These are phyloP conservation scores for Chaenocephalus aceratus DNA, from an alignment of 2,113 vertebrate genomes.

Conservation along the genomic window DNA sequence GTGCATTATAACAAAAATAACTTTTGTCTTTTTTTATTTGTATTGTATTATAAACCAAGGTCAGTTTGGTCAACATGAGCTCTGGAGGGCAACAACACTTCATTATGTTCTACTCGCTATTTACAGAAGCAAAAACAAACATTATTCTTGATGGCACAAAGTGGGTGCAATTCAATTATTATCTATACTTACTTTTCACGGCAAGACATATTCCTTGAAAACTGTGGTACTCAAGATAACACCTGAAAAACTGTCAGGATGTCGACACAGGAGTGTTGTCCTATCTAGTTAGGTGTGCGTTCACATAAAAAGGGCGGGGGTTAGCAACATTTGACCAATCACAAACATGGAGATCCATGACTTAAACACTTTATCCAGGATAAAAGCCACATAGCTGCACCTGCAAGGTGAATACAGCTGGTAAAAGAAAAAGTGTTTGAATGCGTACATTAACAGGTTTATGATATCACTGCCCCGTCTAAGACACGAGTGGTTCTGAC, in stretches of 20 bases:
- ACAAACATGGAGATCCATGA: too few relatives aligned
- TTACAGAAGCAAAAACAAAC: constrained; percentile 58
- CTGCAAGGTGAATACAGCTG: too few relatives aligned
- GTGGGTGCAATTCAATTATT: constrained; percentile 43
- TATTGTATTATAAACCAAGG: not conserved
- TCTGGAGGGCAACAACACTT: constrained; percentile 9
- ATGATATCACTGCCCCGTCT: too few relatives aligned
- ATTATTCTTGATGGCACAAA: constrained; percentile 35
- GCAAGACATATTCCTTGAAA: constrained; percentile 32
- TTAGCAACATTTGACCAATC: too few relatives aligned
- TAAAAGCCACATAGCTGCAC: too few relatives aligned
- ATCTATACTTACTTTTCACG: constrained; percentile 24
- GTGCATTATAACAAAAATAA: not conserved
- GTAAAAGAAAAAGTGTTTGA: too few relatives aligned
- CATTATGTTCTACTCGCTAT: constrained; percentile 45
- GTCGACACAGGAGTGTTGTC: constrained; percentile 10
- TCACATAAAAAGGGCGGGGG: too few relatives aligned
- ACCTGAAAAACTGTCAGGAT: constrained; percentile 13
- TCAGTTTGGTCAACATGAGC: constrained; percentile 24
- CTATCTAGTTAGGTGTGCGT: too few relatives aligned
- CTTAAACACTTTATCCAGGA: too few relatives aligned
- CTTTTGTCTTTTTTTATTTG: too few relatives aligned
- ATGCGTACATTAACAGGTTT: too few relatives aligned
- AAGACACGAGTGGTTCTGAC: too few relatives aligned
- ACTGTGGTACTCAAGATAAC: constrained; percentile 6